Conservation (phyloP, 2,797 vertebrate genomes). For the Chelonia mydas region DNA sequence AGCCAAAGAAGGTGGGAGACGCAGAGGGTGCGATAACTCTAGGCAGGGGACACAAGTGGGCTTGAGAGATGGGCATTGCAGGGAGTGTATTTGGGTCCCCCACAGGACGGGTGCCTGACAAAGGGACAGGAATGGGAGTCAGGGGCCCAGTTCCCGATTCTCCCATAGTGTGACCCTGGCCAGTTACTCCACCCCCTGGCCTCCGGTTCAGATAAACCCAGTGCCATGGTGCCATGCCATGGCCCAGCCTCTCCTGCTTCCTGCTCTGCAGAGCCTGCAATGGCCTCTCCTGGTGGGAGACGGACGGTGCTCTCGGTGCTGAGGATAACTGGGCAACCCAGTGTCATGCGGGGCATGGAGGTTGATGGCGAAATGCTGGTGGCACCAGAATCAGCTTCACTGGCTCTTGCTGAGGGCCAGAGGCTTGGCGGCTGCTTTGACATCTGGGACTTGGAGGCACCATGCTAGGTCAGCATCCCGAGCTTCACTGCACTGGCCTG, state of each 20-base stretch:
- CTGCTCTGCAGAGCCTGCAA: background rate
- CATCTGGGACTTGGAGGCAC: background rate
- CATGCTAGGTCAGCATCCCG: no score
- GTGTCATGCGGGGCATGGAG: accelerated
- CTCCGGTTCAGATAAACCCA: background rate
- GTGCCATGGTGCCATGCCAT: background rate
- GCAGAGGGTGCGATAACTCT: background rate
- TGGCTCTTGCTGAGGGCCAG: background rate
- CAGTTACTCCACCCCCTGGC: background rate
- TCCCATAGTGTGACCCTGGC: background rate
- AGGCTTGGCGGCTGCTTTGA: background rate
- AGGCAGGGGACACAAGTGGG: background rate
- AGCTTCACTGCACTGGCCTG: background rate
- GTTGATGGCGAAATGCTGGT: background rate
- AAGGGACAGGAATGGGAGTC: background rate
- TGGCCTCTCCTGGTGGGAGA: background rate
- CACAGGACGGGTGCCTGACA: background rate
- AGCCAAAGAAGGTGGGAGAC: background rate
- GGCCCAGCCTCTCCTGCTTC: background rate
- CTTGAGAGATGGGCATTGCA: background rate
- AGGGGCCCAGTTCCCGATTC: background rate
- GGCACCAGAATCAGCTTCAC: background rate
- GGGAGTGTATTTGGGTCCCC: background rate
- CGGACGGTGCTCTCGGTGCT: background rate
- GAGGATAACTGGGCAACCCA: background rate